A percentile compares a stretch with the other conserved stretches of the same genome.
phyloP scores from a whole-genome alignment of 53 echinoderm and acorn worm genomes.

The Arbacia lixula region DNA sequence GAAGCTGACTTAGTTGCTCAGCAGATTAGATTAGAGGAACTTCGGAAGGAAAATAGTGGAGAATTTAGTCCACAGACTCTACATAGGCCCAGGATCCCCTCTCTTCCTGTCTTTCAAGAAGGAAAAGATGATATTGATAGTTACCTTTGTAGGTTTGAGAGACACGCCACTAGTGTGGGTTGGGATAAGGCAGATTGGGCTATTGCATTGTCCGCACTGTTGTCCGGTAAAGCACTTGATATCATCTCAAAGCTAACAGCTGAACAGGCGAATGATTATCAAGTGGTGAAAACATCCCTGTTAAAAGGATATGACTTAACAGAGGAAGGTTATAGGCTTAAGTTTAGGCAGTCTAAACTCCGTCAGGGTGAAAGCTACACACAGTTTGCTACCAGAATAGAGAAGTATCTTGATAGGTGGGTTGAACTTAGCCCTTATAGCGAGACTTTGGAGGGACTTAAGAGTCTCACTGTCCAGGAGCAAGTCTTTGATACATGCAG shows the following conservation, averaged over 20 bases:
- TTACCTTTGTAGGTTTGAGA: slow-evolving; percentile 68
- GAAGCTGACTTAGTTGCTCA: slow-evolving; percentile 3
- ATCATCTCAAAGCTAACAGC: slow-evolving; percentile 59
- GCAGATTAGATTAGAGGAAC: slow-evolving; percentile 12
- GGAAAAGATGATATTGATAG: slow-evolving; percentile 69
- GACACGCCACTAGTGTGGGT: slow-evolving; percentile 54
- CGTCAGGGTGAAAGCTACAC: slow-evolving; percentile 49
- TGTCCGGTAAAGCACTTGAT: slow-evolving; percentile 65
- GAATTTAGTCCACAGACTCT: neutral
- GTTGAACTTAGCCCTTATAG: slow-evolving; percentile 52
- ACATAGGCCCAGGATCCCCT: slow-evolving; percentile 49
- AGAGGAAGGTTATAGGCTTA: slow-evolving; percentile 66
- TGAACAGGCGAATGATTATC: too few species aligned
- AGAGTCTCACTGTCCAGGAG: slow-evolving; percentile 59
- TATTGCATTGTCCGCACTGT: slow-evolving; percentile 57
- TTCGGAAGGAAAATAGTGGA: neutral
- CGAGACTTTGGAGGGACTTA: slow-evolving; percentile 24
- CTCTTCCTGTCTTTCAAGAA: slow-evolving; percentile 69
- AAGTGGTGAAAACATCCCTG: slow-evolving; percentile 38
- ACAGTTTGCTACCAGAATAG: slow-evolving; percentile 52
- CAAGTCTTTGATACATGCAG: slow-evolving; percentile 60
- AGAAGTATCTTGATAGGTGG: slow-evolving; percentile 62
- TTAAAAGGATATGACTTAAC: slow-evolving; percentile 62
- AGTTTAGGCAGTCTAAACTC: slow-evolving; percentile 54
- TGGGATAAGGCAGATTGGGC: slow-evolving; percentile 63